Evolutionary conservation across 2,113 vertebrate genomes (phyloP), one percentile per base, ranked within the genome.

Genomic region (Scophthalmus maximus): DNA sequence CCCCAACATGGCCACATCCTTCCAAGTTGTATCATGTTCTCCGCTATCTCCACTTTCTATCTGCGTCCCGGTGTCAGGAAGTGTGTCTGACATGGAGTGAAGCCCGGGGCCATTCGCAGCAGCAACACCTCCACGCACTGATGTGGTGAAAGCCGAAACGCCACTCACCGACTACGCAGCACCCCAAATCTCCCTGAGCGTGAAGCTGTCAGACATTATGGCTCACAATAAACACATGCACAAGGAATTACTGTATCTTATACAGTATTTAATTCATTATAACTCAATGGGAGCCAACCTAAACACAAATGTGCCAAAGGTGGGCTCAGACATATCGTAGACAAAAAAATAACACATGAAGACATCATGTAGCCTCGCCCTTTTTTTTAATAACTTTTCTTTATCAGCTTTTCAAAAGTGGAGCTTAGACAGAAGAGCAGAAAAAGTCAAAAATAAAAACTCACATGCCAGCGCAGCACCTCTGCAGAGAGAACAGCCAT

Each of bases 401-500:
- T 27, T 20, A 11, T 30, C 18, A 30, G 26, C 23, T 29, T 25
- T 30, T 20, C 2, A 15, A 32, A 29, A 17, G 40, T 36, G 20
- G 53, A 22, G 1, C 4, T 52, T 4, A 11, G 36, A 34, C 12
- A 69, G 15, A 50, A 25, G 52, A 10, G 68, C 15, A 23, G 3
- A 8, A 47, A 44, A 22, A 51, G 38, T 6, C 22, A 8, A 25
- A n/a, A 66, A 47, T 34, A 44, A 62, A 57, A 52, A 94, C 93
- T 94, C 87, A 94, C 94, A 86, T 94, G 94, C 94, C 94, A 94
- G 76, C 88, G 84, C 30, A 94, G 84, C 68, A 88, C 91, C 9
- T 94, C 93, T 81, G 92, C 87, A 84, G 93, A 94, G 79, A 94
- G 94, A 84, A 93, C 93, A 91, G 94, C 93, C 94, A 94, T 94